Percentiles rank a stretch among this genome's conserved stretches.
Evolutionary conservation across 2,113 vertebrate genomes (phyloP).

Genomic region (Neopipo cinnamomea): DNA sequence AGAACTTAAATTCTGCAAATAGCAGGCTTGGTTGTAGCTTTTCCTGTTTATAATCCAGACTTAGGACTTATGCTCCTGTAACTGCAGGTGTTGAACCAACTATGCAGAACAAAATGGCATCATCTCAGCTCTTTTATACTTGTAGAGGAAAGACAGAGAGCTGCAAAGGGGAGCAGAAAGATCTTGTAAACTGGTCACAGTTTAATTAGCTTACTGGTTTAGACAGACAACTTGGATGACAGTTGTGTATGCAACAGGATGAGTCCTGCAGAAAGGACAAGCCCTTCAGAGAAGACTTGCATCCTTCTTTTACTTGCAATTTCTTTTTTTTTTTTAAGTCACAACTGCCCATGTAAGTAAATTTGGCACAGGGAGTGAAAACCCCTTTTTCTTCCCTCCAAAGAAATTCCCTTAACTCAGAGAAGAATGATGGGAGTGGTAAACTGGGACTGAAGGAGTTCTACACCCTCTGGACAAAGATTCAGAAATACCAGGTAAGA

Average conservation of each 20-base stretch:
- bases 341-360: background rate
- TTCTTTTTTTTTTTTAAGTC: background rate
- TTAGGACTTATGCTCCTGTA: background rate
- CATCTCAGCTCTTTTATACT: background rate
- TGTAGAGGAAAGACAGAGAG: background rate
- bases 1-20: background rate
- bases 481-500: slow-evolving; percentile 78
- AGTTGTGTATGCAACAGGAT: background rate
- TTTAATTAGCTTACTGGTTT: background rate
- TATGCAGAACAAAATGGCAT: background rate
- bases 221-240: background rate
- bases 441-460: slow-evolving; percentile 83
- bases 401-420: slow-evolving; percentile 44
- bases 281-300: background rate
- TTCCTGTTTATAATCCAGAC: background rate
- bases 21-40: background rate
- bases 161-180: background rate
- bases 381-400: background rate
- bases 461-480: slow-evolving; percentile 79
- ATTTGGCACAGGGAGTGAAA: background rate
- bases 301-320: background rate
- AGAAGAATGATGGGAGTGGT: slow-evolving; percentile 76
- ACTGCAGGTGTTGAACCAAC: background rate
- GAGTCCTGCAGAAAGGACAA: background rate
- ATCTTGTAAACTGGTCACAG: background rate